Percentiles rank a stretch among this genome's conserved stretches.
Conservation (phyloP, 2,797 vertebrate genomes). For the Clamator glandarius region DNA sequence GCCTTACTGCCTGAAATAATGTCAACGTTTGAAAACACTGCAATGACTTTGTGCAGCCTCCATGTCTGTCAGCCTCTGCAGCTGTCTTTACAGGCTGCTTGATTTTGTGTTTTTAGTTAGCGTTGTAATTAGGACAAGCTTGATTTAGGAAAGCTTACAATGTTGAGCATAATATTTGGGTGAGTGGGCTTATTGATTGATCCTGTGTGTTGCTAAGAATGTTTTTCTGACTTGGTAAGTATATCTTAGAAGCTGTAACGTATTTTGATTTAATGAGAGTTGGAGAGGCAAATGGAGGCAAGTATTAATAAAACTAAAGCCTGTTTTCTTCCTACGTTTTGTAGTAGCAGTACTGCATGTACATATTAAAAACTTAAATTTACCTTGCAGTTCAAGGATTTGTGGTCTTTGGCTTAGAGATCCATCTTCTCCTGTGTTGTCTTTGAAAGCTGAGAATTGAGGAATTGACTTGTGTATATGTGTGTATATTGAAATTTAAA, state of each 20-base stretch:
- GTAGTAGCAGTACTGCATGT: neutral
- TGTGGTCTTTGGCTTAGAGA: neutral
- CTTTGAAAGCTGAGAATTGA: neutral
- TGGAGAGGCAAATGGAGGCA: neutral
- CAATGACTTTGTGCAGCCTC: neutral
- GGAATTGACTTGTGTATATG: neutral
- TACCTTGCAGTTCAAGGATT: neutral
- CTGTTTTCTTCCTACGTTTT: neutral
- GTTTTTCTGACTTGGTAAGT: neutral
- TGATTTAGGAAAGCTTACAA: neutral
- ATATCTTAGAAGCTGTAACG: neutral
- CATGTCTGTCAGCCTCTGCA: neutral
- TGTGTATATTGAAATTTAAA: neutral
- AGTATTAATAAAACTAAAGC: neutral
- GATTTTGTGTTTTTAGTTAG: neutral
- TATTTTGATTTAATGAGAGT: neutral
- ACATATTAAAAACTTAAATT: neutral
- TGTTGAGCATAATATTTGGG: slow-evolving; percentile 15
- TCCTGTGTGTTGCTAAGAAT: neutral
- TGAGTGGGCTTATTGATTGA: slow-evolving; percentile 12
- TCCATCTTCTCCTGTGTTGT: neutral
- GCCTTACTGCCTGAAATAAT: neutral
- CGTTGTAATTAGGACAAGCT: slow-evolving; percentile 9
- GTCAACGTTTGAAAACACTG: fast-evolving
- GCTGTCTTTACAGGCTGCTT: neutral